phyloP scores from a whole-genome alignment of 1,140 invertebrate genomes.

The Pantala flavescens region DNA sequence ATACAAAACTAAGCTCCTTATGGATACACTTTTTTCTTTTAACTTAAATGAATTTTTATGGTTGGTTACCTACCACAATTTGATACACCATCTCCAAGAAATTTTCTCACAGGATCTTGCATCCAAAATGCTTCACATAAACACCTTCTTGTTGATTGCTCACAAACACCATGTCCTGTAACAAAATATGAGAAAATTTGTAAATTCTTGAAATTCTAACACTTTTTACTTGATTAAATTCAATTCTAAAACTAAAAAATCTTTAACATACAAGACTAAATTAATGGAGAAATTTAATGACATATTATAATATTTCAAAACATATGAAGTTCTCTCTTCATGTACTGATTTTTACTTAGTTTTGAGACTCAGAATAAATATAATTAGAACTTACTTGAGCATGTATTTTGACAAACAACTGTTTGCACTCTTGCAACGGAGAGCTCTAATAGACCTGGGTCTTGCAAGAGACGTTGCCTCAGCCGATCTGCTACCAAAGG shows the following conservation, averaged over 20 bases:
- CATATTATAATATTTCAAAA: too few species aligned
- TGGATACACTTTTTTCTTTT: background rate
- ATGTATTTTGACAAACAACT: slow-evolving; percentile 81
- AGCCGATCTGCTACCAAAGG: slow-evolving; percentile 48
- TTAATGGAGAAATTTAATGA: too few species aligned
- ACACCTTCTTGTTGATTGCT: slow-evolving; percentile 71
- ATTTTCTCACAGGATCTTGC: slow-evolving; percentile 58
- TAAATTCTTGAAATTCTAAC: too few species aligned
- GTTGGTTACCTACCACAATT: slow-evolving; percentile 58
- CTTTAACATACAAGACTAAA: too few species aligned
- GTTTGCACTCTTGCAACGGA: slow-evolving; percentile 67
- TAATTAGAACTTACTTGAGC: slow-evolving; percentile 49
- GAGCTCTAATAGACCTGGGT: slow-evolving; percentile 60
- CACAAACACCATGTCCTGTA: slow-evolving; percentile 72
- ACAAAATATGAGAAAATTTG: background rate
- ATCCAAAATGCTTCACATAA: slow-evolving; percentile 94
- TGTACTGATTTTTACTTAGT: too few species aligned
- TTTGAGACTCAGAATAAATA: too few species aligned
- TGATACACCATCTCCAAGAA: slow-evolving; percentile 52
- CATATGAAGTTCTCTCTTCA: too few species aligned
- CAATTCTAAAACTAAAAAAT: too few species aligned
- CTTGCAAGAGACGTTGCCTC: slow-evolving; percentile 54
- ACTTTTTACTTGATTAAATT: too few species aligned
- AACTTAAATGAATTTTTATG: slow-evolving; percentile 1
- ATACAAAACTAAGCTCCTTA: background rate